Evolutionary conservation across 2,797 vertebrate genomes (phyloP).

Genomic region (Microctenopoma stevenorrisi): DNA sequence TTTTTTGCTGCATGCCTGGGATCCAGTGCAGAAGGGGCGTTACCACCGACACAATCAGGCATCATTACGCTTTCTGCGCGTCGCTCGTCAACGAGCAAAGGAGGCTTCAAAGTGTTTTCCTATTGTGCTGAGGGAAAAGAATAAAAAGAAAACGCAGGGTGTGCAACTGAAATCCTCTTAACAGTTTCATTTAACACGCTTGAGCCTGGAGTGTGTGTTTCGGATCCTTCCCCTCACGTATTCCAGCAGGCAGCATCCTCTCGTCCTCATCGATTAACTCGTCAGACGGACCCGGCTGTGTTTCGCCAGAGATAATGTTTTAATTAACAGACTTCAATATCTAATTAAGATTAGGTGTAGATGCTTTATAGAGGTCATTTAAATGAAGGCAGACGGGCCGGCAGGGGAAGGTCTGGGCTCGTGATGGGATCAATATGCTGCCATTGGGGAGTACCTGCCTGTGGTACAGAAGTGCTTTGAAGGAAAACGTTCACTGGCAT

Average conservation of each 20-base stretch:
- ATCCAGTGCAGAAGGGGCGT: too few species aligned
- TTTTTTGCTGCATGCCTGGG: too few species aligned
- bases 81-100: not conserved
- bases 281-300: slow-evolving; percentile 72
- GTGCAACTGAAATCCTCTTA: slow-evolving; percentile 60
- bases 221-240: slow-evolving; percentile 35
- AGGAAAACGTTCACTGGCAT: slow-evolving; percentile 37
- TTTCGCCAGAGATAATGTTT: slow-evolving; percentile 82
- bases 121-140: slow-evolving; percentile 11
- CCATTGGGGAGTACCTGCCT: slow-evolving; percentile 47
- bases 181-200: slow-evolving; percentile 56
- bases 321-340: slow-evolving; percentile 84
- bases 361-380: slow-evolving; percentile 77
- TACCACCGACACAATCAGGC: not conserved
- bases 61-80: not conserved
- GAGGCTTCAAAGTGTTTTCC: slow-evolving; percentile 27
- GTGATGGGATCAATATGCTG: slow-evolving; percentile 65
- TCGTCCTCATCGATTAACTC: slow-evolving; percentile 79
- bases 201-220: slow-evolving; percentile 53
- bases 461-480: slow-evolving; percentile 41
- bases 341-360: slow-evolving; percentile 84
- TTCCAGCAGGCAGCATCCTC: slow-evolving; percentile 64
- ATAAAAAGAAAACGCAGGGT: slow-evolving; percentile 15
- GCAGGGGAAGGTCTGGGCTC: slow-evolving; percentile 50
- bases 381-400: slow-evolving; percentile 68